Evolutionary conservation across 2,113 vertebrate species (phyloP).

Genomic region (Chamaea fasciata): DNA sequence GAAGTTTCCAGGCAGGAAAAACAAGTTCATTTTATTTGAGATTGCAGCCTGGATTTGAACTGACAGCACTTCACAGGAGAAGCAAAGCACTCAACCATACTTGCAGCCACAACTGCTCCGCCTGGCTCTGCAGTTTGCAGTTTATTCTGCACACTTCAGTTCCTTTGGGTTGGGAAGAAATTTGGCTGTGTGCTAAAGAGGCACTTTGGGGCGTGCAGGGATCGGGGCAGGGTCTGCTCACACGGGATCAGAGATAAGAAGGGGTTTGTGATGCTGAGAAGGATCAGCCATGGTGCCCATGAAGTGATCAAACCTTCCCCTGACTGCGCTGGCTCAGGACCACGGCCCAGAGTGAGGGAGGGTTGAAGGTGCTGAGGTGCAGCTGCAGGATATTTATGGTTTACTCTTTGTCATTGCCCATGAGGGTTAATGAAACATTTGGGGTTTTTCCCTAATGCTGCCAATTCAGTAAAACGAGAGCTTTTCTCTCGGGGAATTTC

Average conservation of each 20-base stretch:
- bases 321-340: fast-evolving
- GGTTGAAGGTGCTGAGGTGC: neutral
- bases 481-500: neutral
- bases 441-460: fast-evolving
- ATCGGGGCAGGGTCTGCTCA: neutral
- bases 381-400: neutral
- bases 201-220: fast-evolving
- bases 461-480: neutral
- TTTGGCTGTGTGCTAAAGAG: neutral
- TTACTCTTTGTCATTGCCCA: neutral
- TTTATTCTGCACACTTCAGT: neutral
- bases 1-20: constrained; percentile 26
- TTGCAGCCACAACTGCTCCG: neutral
- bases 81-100: neutral
- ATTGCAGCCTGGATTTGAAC: neutral
- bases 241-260: fast-evolving
- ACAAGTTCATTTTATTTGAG: neutral
- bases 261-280: neutral
- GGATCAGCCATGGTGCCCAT: fast-evolving
- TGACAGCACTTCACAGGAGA: neutral
- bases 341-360: neutral
- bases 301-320: neutral
- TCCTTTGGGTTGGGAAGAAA: neutral
- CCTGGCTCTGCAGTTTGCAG: neutral
- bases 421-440: neutral